Evolutionary conservation across 2,113 vertebrate genomes (phyloP), one percentile per base, ranked within the genome.

Genomic region (Pachyramphus minor): DNA sequence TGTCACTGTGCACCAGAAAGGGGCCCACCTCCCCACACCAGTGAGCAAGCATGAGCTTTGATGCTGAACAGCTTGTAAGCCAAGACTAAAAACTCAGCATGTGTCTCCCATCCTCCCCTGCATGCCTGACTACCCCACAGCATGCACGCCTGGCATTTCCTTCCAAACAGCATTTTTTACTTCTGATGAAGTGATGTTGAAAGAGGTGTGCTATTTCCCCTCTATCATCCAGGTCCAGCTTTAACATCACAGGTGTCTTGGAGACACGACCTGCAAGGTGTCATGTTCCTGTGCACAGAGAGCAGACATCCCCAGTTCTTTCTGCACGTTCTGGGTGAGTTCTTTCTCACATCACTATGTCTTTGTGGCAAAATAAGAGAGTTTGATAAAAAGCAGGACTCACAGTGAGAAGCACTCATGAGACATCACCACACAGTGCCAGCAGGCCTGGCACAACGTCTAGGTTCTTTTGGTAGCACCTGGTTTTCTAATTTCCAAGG

Each of bases 351-450:
- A 37, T 56, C n/a, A 10, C 18, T 53, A 27, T 12, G 33, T 53
- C 12, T 82, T n/a, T 53, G 41, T 49, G 31, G 44, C 21, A 37
- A 63, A 75, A 25, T 20, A n/a, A 73, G 39, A 79, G 2, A 83
- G 50, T 28, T 64, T 18, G 23, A 62, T 39, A 44, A 60, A 95
- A 92, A 92, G 14, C 11, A 25, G 53, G 24, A 28, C 12, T 62
- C 6, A 2, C 0, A 0, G 39, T 42, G 22, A 71, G 31, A 73
- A 71, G 31, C 5, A 6, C 42, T 83, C 45, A 23, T 30, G 27
- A 50, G 33, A 74, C 42, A 47, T 35, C 35, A 69, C 39, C 59
- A 45, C 17, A 11, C 21, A 5, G 22, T 17, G 28, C 53, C 59
- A 58, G 59, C 15, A 73, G 37, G 37, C 55, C 41, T 66, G 41